phyloP scores from a whole-genome alignment of 1,140 invertebrate species.

The Zophobas morio region DNA sequence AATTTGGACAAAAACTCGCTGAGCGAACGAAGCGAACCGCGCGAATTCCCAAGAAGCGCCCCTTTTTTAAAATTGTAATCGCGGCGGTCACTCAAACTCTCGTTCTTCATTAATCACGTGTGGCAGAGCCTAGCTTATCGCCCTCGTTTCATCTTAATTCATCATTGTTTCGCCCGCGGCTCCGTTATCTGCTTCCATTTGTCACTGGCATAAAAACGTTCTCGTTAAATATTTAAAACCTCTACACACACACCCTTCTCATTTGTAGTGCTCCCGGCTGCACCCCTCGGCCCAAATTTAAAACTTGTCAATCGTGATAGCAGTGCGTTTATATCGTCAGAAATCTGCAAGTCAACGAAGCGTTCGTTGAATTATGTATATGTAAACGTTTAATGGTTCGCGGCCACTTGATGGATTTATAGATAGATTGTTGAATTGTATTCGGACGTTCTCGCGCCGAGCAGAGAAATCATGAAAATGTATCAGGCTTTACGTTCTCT shows the following conservation, averaged over 20 bases:
- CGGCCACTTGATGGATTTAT: slow-evolving; percentile 46
- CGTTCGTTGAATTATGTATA: slow-evolving; percentile 54
- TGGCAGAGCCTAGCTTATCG: slow-evolving; percentile 5
- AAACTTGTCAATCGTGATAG: slow-evolving; percentile 38
- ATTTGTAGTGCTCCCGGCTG: slow-evolving; percentile 11
- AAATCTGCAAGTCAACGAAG: slow-evolving; percentile 50
- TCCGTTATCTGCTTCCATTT: slow-evolving; percentile 23
- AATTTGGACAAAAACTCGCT: not conserved
- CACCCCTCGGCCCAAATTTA: slow-evolving; percentile 20
- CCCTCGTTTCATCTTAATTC: slow-evolving; percentile 34
- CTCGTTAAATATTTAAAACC: slow-evolving; percentile 27
- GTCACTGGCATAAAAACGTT: slow-evolving; percentile 14
- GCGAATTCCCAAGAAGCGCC: not conserved
- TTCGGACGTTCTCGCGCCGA: slow-evolving; percentile 16
- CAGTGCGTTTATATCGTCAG: slow-evolving; percentile 40
- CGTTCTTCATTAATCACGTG: slow-evolving; percentile 22
- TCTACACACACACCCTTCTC: slow-evolving; percentile 6
- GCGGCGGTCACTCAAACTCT: not conserved
- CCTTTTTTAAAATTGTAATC: too few species aligned
- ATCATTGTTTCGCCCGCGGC: slow-evolving; percentile 34
- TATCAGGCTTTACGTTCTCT: slow-evolving; percentile 12
- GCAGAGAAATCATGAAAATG: slow-evolving; percentile 34
- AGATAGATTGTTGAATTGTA: slow-evolving; percentile 43
- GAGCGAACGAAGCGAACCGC: not conserved
- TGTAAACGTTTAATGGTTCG: slow-evolving; percentile 52